phyloP scores from a whole-genome alignment of 2,113 vertebrate species.

The Oncorhynchus tshawytscha region DNA sequence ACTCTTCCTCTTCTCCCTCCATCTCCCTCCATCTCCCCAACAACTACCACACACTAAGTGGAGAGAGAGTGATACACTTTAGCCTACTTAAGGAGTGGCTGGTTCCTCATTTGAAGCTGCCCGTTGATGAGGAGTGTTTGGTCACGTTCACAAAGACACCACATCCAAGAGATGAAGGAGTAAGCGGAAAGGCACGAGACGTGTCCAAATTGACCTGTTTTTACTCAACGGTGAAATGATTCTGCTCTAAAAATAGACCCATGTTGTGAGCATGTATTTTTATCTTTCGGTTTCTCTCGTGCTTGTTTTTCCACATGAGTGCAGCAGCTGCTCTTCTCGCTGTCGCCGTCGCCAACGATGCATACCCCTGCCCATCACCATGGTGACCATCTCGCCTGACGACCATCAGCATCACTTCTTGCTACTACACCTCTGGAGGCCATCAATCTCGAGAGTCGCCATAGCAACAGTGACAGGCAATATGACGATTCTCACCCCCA shows the following conservation, averaged over 20 bases:
- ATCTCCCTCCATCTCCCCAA: background rate
- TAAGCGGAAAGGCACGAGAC: slow-evolving; percentile 1
- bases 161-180: no score
- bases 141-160: background rate
- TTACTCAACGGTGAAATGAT: slow-evolving; percentile 38
- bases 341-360: background rate
- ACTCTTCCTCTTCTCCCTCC: background rate
- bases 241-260: slow-evolving; percentile 27
- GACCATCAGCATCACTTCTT: background rate
- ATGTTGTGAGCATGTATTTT: background rate
- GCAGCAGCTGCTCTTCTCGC: slow-evolving; percentile 5
- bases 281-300: background rate
- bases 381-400: background rate
- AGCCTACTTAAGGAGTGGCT: slow-evolving; percentile 53
- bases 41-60: slow-evolving; percentile 25
- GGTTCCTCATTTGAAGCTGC: slow-evolving; percentile 16
- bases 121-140: slow-evolving; percentile 1
- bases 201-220: slow-evolving; percentile 7
- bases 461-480: background rate
- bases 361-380: slow-evolving; percentile 1
- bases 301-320: slow-evolving; percentile 26
- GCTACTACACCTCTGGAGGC: background rate
- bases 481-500: background rate
- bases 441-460: background rate
- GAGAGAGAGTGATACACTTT: slow-evolving; percentile 35